Evolutionary conservation across 1,140 invertebrate genomes (phyloP), one percentile per base, ranked within the genome.

Genomic region (Plectus sambesii): DNA sequence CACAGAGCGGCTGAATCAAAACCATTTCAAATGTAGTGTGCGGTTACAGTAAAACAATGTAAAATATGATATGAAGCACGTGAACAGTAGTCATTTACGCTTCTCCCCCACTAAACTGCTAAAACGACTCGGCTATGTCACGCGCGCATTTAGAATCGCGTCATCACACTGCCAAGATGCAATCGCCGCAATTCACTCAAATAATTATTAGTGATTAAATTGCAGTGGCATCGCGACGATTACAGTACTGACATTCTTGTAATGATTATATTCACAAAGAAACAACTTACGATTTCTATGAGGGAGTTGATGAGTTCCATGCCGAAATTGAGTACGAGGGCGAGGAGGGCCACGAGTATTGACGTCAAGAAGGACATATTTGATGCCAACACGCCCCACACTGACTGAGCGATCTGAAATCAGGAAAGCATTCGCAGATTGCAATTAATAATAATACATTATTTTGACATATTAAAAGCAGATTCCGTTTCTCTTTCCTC

Each of bases 261-360:
- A 51, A 40, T 19, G 24, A 46, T 24, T 22, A 35, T 50, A 24
- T 29, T 33, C 30, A 30, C 33, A 2, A 24, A 41, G 33, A 19
- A 20, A 36, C 12, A 19, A 76, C 76, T 78, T 74, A 90, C 87
- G 74, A 85, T 78, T 69, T 85, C 87, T 19, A 97, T 77, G 47
- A 87, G 75, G 67, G 93, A 89, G 70, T 93, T 93, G 41, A 96
- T 77, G 42, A 96, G 79, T 8, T 88, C 86, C 17, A 88, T 83
- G 49, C 89, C 87, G 27, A 90, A 89, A 46, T 85, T 86, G 38
- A 96, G 76, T 39, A 98, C 64, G 8, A 93, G 67, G 2, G 87
- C 90, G 4, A 93, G 70, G 33, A 87, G 78, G 8, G 89, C 82
- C 1, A 84, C 85, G 1, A 92, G 65, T 2, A 87, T 79, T 26